Base-by-base conservation (phyloP, 2,113 vertebrate species). In the Embiotoca jacksoni region DNA sequence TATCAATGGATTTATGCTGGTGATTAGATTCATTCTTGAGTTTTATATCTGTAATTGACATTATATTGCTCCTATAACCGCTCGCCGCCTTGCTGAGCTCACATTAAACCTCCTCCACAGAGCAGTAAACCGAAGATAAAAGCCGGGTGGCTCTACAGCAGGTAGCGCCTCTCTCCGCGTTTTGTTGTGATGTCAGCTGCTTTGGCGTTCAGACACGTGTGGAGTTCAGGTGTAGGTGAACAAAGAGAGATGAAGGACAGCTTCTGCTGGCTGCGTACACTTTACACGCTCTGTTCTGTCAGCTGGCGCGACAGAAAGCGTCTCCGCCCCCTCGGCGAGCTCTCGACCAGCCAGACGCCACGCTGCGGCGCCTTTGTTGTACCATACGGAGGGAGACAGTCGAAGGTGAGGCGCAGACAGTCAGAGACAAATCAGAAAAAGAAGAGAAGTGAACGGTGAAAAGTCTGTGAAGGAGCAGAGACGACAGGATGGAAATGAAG, bases 201-300 rank as follows among this genome's bases (percentile, higher is more conserved):
- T 81, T 60, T 68, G 72, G 69, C 72, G 61, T 30, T 64, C 50
- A 9, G 72, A 73, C 60, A 39, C 56, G 31, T 14, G 61, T 30
- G 0, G 78, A 70, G 88, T 90, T 91, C 86, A 87, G 77, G 72
- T 66, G 56, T 59, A 83, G 80, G 87, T 78, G 80, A 87, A 84
- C 74, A 73, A 62, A 87, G 89, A 69, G 2, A 5, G 31, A 56
- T 3, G 49, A 82, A 49, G 23, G 67, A 78, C 4, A 64, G 53
- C 69, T 60, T 67, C 52, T 65, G 23, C 23, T 23, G 23, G 23
- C 23, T 23, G 23, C 23, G 23, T 23, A 23, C 23, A 23, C 23
- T 23, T 23, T 23, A 23, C 23, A 23, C 23, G 23, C 74, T 66
- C 67, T 13, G 10, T 32, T 73, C 80, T 86, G 85, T 81, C 82